phyloP scores from a whole-genome alignment of 2,797 vertebrate genomes.

The Pangasius larnaudii region DNA sequence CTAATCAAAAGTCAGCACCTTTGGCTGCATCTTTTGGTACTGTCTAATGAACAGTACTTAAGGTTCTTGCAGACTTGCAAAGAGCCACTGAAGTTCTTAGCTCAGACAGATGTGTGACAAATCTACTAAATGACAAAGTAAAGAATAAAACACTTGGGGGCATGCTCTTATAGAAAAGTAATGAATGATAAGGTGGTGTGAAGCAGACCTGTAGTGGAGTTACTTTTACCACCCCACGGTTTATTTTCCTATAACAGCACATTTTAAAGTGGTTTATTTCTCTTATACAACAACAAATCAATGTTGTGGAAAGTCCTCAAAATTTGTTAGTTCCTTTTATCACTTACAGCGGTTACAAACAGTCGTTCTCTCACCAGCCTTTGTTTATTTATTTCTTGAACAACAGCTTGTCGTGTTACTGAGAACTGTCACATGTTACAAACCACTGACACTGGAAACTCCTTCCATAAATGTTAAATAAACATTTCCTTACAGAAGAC shows the following conservation, averaged over 20 bases:
- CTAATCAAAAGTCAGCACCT: not conserved
- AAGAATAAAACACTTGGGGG: not conserved
- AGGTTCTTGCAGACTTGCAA: not conserved
- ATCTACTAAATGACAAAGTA: not conserved
- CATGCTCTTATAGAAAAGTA: not conserved
- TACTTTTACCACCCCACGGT: not conserved
- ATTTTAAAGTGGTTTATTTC: too few species aligned
- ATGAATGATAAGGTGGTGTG: not conserved
- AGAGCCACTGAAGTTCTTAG: not conserved
- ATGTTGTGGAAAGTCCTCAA: too few species aligned
- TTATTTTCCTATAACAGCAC: not conserved
- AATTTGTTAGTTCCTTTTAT: not conserved
- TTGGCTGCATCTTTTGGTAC: not conserved
- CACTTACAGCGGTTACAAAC: not conserved
- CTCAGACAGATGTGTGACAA: not conserved
- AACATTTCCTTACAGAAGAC: too few species aligned
- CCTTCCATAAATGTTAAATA: too few species aligned
- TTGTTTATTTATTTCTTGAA: not conserved
- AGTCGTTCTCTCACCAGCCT: not conserved
- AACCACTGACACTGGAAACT: not conserved
- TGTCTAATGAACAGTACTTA: not conserved
- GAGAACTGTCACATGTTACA: not conserved
- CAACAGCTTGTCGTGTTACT: not conserved
- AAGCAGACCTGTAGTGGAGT: not conserved
- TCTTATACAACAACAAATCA: too few species aligned